A percentile compares a stretch with the other conserved stretches of the same genome.
Conservation (phyloP, 2,888 invertebrate genomes). For the Schizotus pectinicornis region DNA sequence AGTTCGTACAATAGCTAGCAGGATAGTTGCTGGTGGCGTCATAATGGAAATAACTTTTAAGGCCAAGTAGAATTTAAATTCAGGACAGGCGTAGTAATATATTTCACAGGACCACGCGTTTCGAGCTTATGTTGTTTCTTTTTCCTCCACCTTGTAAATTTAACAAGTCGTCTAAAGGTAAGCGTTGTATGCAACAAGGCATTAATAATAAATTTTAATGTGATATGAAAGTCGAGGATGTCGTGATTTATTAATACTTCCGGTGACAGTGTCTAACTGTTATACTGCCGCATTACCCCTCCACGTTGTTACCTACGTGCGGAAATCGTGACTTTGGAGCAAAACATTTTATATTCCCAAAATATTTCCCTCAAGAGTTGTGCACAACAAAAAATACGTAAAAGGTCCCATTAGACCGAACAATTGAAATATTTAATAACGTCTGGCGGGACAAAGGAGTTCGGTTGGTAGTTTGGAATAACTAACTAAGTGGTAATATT, state of each 20-base stretch:
- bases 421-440: not conserved
- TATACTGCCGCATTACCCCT: too few species aligned
- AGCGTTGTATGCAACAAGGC: not conserved
- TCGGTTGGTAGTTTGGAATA: too few species aligned
- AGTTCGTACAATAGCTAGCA: too few species aligned
- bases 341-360: too few species aligned
- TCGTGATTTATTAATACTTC: conserved; percentile 21
- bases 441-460: not conserved
- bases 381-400: not conserved
- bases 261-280: conserved; percentile 2
- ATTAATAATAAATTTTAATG: conserved; percentile 35
- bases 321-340: not conserved
- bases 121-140: not conserved
- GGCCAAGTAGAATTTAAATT: conserved; percentile 30
- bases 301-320: too few species aligned
- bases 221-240: conserved; percentile 14
- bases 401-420: not conserved
- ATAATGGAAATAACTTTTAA: conserved; percentile 23
- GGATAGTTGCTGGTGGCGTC: not conserved
- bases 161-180: too few species aligned
- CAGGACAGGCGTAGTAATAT: conserved; percentile 26
- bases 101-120: conserved; percentile 18
- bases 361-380: too few species aligned
- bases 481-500: conserved; percentile 3
- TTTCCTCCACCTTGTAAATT: too few species aligned